Conservation (phyloP, 1,140 invertebrate species). For the Littorina saxatilis region DNA sequence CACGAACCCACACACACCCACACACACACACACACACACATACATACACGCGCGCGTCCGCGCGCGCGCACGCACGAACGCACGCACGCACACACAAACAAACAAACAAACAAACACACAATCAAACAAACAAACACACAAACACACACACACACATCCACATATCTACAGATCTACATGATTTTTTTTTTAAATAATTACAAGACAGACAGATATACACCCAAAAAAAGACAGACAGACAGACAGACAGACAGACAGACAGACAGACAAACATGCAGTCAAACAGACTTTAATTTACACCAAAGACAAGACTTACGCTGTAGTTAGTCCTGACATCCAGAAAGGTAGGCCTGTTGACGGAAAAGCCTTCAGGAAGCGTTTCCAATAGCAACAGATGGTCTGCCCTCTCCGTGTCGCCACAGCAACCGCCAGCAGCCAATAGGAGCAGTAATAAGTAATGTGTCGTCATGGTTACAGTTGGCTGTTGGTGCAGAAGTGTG, state of each 20-base stretch:
- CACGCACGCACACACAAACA: too few relatives aligned
- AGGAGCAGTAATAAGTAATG: neutral
- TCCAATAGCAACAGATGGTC: slow-evolving; percentile 43
- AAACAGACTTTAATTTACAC: neutral
- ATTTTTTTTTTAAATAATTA: too few relatives aligned
- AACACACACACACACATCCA: too few relatives aligned
- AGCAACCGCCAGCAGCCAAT: neutral
- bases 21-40: neutral
- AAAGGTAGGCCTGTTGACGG: slow-evolving; percentile 10
- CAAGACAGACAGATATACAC: neutral
- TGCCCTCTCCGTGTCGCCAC: slow-evolving; percentile 10
- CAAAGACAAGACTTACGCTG: slow-evolving; percentile 26
- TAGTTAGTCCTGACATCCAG: slow-evolving; percentile 42
- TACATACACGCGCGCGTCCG: too few relatives aligned
- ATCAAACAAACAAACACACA: too few relatives aligned
- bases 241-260: neutral
- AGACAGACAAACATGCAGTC: slow-evolving; percentile 4
- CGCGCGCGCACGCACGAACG: too few relatives aligned
- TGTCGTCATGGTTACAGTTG: neutral
- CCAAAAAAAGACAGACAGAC: slow-evolving; percentile 3
- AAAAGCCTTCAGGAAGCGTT: slow-evolving; percentile 35
- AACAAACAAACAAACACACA: too few relatives aligned
- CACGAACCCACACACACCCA: too few relatives aligned
- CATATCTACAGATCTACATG: too few relatives aligned
- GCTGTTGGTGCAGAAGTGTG: neutral